Conservation (phyloP, 1,140 invertebrate genomes). For the Platyscapa corneri region DNA sequence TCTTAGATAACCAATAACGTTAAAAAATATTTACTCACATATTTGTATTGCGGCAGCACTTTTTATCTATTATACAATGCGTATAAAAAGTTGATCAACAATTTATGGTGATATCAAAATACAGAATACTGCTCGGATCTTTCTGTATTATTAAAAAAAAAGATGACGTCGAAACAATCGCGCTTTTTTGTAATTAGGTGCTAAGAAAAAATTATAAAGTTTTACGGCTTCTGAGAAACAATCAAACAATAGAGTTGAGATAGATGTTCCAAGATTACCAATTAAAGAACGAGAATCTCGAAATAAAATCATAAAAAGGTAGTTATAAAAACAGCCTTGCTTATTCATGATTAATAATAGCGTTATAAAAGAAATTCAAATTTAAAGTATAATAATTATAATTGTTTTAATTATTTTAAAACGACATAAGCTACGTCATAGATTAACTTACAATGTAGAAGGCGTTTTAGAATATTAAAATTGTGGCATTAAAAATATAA, state of each 20-base stretch:
- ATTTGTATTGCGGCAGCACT: too few relatives aligned
- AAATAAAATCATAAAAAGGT: constrained; percentile 22
- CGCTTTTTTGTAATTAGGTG: neutral
- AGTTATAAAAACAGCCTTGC: constrained; percentile 7
- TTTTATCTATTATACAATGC: too few relatives aligned
- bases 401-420: neutral
- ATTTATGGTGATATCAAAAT: too few relatives aligned
- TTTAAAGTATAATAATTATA: constrained; percentile 3
- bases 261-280: constrained; percentile 13
- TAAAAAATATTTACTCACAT: neutral
- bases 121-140: neutral
- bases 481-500: neutral
- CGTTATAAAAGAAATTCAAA: neutral
- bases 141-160: neutral
- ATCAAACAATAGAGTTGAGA: constrained; percentile 7
- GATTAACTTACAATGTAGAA: constrained; percentile 22
- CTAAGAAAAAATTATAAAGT: constrained; percentile 10
- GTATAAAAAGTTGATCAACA: too few relatives aligned
- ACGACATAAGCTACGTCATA: neutral
- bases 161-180: neutral
- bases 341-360: neutral
- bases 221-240: constrained; percentile 37
- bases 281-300: constrained; percentile 28
- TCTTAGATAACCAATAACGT: neutral
- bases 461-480: neutral